Conservation (phyloP, 2,888 invertebrate genomes). For the Patella depressa region DNA sequence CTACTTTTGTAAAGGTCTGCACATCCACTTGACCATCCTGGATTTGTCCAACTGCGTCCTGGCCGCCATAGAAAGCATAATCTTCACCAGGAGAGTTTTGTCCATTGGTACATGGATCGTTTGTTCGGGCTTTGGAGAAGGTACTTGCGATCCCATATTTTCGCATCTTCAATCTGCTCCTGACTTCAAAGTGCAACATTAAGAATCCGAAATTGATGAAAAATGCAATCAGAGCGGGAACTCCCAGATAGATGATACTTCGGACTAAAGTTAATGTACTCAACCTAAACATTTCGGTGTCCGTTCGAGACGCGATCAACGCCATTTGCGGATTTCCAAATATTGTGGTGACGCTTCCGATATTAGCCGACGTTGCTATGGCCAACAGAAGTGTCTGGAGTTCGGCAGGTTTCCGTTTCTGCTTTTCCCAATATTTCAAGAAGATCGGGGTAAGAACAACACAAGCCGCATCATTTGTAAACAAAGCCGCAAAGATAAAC, state of each 20-base stretch:
- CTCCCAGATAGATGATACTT: slow-evolving; percentile 38
- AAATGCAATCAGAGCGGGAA: slow-evolving; percentile 37
- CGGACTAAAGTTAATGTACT: slow-evolving; percentile 35
- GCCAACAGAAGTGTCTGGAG: slow-evolving; percentile 41
- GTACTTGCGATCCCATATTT: background rate
- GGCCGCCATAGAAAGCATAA: background rate
- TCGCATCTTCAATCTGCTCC: background rate
- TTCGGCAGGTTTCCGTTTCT: slow-evolving; percentile 38
- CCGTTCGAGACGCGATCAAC: slow-evolving; percentile 42
- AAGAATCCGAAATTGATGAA: slow-evolving; percentile 39
- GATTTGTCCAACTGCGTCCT: background rate
- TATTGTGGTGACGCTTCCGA: slow-evolving; percentile 42
- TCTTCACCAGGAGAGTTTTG: background rate
- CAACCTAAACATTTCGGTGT: slow-evolving; percentile 18
- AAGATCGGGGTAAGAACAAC: slow-evolving; percentile 42
- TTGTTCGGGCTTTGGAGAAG: background rate
- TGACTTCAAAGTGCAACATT: slow-evolving; percentile 29
- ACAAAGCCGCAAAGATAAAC: slow-evolving; percentile 40
- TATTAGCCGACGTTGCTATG: slow-evolving; percentile 44
- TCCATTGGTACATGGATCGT: background rate
- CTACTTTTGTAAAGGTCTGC: background rate
- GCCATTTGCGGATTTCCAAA: slow-evolving; percentile 47
- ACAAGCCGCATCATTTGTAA: slow-evolving; percentile 45
- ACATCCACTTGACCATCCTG: background rate
- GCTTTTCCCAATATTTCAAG: slow-evolving; percentile 41